phyloP scores from a whole-genome alignment of 2,113 vertebrate species.

The Danio rerio region GRCz12tu NC_133189.1:46857501-46858000 shows the following conservation, averaged over 20 bases:
- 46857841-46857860: too few relatives aligned
- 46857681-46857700: slow-evolving; percentile 34
- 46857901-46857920: slow-evolving; percentile 34
- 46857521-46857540: slow-evolving; percentile 20
- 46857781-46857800: too few relatives aligned
- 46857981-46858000: slow-evolving; percentile 29
- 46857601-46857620: slow-evolving; percentile 18
- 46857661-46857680: slow-evolving; percentile 38
- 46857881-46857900: slow-evolving; percentile 39
- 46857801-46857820: not conserved
- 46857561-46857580: not conserved
- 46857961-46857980: slow-evolving; percentile 37
- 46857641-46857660: slow-evolving; percentile 14
- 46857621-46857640: slow-evolving; percentile 28
- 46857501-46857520: not conserved
- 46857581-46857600: slow-evolving; percentile 4
- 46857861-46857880: slow-evolving; percentile 4
- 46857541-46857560: slow-evolving; percentile 23
- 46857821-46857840: not conserved
- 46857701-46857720: slow-evolving; percentile 20
- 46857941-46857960: slow-evolving; percentile 40
- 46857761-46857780: slow-evolving; percentile 1
- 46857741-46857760: slow-evolving; percentile 7
- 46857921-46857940: slow-evolving; percentile 43
- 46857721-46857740: not conserved